Percentiles rank a stretch among this genome's conserved stretches.
phyloP scores from a whole-genome alignment of 2,797 vertebrate genomes.

The Pseudochromis fuscus region DNA sequence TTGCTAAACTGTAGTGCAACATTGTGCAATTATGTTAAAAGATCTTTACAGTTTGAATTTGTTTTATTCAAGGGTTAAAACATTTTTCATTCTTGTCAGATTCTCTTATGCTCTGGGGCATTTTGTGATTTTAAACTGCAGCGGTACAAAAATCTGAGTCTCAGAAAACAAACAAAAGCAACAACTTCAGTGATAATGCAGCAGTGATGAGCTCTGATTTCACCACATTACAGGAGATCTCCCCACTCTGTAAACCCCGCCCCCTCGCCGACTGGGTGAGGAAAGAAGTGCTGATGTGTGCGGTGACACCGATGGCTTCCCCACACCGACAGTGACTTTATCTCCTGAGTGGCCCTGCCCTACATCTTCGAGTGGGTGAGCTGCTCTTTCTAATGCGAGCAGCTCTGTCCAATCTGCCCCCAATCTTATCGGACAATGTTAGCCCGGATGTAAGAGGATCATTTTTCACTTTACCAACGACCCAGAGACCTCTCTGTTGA shows the following conservation, averaged over 20 bases:
- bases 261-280: not conserved
- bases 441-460: constrained; percentile 64
- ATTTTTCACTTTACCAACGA: constrained; percentile 68
- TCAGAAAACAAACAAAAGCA: not conserved
- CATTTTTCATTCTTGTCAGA: not conserved
- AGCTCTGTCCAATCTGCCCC: constrained; percentile 63
- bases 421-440: constrained; percentile 65
- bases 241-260: not conserved
- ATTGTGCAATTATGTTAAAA: not conserved
- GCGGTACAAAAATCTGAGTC: not conserved
- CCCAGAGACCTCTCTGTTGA: constrained; percentile 48
- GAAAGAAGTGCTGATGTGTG: constrained; percentile 39
- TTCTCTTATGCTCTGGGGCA: not conserved
- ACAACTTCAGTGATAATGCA: not conserved
- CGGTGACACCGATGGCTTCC: constrained; percentile 27
- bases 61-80: not conserved
- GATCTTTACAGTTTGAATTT: not conserved
- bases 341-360: constrained; percentile 54
- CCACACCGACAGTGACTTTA: constrained; percentile 53
- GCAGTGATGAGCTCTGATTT: not conserved
- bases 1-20: too few relatives aligned
- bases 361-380: constrained; percentile 47
- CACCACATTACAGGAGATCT: not conserved
- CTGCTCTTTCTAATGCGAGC: constrained; percentile 47
- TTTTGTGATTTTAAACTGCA: not conserved